Base-by-base conservation (phyloP, 2,888 invertebrate genomes). In the Ischnus inquisitorius region DNA sequence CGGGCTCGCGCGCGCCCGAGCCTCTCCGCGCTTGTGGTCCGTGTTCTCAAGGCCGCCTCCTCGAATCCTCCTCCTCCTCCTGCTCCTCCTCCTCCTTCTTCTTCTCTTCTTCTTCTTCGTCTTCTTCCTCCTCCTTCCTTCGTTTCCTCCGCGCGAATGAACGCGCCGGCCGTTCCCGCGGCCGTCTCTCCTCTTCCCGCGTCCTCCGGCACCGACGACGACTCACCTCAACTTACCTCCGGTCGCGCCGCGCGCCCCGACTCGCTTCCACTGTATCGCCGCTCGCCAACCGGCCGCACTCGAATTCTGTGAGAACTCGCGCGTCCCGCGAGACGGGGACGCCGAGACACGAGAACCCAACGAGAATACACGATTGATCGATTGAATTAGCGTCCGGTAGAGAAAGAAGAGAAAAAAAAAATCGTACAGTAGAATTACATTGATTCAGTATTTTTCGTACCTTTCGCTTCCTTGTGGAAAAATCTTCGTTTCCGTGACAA, bases 31-130 rank as follows among this genome's bases (percentile, higher is more conserved):
- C 85, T n/a, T 87, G 88, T 90, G 90, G 90, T 93, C 90, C 92
- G 91, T 89, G 91, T 91, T 93, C 93, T 93, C 93, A 93, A 93
- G 93, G 93, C 92, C 93, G 93, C 91, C 92, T 91, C 92, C 90
- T 93, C 91, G 90, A 89, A 90, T 88, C 89, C 88, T 88, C 89
- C 86, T 80, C 82, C 83, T 79, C 84, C 57, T 62, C 68, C 54
- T 84, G 64, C 81, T 72, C 86, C 75, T 75, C 81, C 71, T 57
- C 62, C 41, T 68, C 91, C 92, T 91, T 89, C 90, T 90, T 90
- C 88, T 92, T 90, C 88, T 87, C 88, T 86, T n/a, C n/a, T n/a
- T n/a, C n/a, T n/a, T 79, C 84, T 57, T 62, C 68, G 48, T 84
- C 67, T 81, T 72, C 86, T 75, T 75, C 81, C 71, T 88, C 88